Evolutionary conservation across 2,888 invertebrate genomes (phyloP), one percentile per base, ranked within the genome.

Genomic region (Andrena fulva): DNA sequence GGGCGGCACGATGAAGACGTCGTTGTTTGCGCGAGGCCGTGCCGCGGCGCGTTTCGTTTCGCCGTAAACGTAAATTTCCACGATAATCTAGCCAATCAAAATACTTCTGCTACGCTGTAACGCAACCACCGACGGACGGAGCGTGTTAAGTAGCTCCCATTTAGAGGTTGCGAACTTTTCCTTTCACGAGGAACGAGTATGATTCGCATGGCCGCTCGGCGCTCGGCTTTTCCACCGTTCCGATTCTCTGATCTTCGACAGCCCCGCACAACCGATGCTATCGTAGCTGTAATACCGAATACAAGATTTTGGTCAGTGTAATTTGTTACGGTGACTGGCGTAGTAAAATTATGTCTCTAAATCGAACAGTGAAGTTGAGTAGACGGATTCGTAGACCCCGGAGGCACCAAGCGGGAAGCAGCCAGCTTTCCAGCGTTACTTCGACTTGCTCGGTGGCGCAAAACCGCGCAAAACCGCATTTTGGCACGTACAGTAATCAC

Each of bases 401-500:
- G 8, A 16, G 52, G 20, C 33, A 2, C 8, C 7, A 6, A n/a
- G n/a, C 62, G 27, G 52, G 67, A 52, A 66, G 24, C 71, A 29
- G 60, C 4, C n/a, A 50, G 27, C 12, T 56, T 33, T 71, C 48
- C 48, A 59, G 35, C 27, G 24, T 52, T 50, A 72, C 64, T 82
- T 72, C 56, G 62, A 52, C 52, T 74, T 68, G 50, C 29, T 48
- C 50, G 29, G 54, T 69, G 78, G 64, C 77, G 87, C 84, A 84
- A 89, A 88, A 69, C 86, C 85, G 64, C 77, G 87, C 84, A 84
- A 89, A 88, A 69, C 87, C 85, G 74, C 85, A 85, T 91, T 92
- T 91, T 90, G 89, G 88, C 91, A 91, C 91, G 92, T 91, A 91
- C 88, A 77, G 82, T 86, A 88, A 90, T 90, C 89, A 90, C 85